Conservation (phyloP, 2,888 invertebrate genomes). For the Craniophora ligustri region DNA sequence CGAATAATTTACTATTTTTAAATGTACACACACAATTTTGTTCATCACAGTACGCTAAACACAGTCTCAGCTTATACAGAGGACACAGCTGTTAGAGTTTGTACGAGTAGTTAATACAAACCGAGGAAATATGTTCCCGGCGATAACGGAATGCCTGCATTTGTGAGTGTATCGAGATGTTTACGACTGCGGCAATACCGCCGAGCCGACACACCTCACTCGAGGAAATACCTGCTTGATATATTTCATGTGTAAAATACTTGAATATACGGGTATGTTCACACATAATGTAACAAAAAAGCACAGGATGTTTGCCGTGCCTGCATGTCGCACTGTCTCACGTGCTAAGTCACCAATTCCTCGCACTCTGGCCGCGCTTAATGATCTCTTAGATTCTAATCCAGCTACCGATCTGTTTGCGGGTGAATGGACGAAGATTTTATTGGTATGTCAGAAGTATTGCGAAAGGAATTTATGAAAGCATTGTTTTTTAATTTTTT, state of each 20-base stretch:
- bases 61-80: background rate
- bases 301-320: no score
- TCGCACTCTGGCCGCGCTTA: no score
- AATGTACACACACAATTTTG: background rate
- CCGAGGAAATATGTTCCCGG: slow-evolving; percentile 25
- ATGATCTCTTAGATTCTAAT: no score
- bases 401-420: no score
- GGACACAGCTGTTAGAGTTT: slow-evolving; percentile 21
- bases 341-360: no score
- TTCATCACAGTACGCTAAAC: background rate
- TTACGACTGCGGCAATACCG: slow-evolving; percentile 31
- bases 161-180: slow-evolving; percentile 24
- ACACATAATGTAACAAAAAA: background rate
- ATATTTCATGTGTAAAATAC: slow-evolving; percentile 19
- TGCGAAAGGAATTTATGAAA: no score
- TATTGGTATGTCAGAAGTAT: no score
- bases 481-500: no score
- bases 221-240: slow-evolving; percentile 30
- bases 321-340: no score
- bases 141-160: slow-evolving; percentile 36
- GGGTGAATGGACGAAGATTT: no score
- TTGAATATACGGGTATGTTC: background rate
- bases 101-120: slow-evolving; percentile 19
- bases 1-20: no score
- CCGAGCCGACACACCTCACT: slow-evolving; percentile 29